phyloP scores from a whole-genome alignment of 2,797 vertebrate genomes.

The Tragopan temminckii region DNA sequence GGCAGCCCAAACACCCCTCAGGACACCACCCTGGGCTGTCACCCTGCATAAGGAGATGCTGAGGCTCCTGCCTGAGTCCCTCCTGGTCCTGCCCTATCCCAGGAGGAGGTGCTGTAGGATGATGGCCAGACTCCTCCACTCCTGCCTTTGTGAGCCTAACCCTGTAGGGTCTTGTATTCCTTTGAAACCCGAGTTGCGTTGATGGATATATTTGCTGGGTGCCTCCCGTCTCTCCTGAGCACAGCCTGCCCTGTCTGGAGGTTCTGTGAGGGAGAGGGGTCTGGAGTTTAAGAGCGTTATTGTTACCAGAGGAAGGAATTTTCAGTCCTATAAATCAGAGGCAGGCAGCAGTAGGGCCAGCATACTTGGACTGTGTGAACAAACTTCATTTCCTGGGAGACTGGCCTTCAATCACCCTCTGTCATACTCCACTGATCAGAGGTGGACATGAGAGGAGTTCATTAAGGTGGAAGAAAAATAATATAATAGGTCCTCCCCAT shows the following conservation, averaged over 20 bases:
- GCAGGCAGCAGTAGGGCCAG: constrained; percentile 74
- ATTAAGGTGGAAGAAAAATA: constrained; percentile 84
- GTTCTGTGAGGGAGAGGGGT: constrained; percentile 74
- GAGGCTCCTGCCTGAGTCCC: neutral
- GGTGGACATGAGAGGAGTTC: constrained; percentile 84
- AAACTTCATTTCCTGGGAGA: constrained; percentile 84
- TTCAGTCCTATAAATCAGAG: constrained; percentile 81
- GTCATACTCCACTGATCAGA: constrained; percentile 84
- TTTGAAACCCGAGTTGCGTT: constrained; percentile 67
- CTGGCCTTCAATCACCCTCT: constrained; percentile 83
- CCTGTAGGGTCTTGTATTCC: constrained; percentile 34
- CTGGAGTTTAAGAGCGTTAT: constrained; percentile 80
- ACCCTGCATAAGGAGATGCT: neutral
- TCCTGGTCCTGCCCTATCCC: neutral
- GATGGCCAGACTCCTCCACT: neutral
- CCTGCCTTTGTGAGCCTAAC: constrained; percentile 12
- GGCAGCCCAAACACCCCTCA: neutral
- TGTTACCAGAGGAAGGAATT: constrained; percentile 81
- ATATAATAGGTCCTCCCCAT: constrained; percentile 78
- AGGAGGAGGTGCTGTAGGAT: neutral
- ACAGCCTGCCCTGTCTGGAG: constrained; percentile 52
- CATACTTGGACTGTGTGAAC: constrained; percentile 82
- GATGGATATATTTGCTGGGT: constrained; percentile 68
- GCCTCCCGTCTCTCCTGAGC: constrained; percentile 54
- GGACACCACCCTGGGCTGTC: neutral